phyloP scores from a whole-genome alignment of 2,888 invertebrate species.

The Heliconius hortense region DNA sequence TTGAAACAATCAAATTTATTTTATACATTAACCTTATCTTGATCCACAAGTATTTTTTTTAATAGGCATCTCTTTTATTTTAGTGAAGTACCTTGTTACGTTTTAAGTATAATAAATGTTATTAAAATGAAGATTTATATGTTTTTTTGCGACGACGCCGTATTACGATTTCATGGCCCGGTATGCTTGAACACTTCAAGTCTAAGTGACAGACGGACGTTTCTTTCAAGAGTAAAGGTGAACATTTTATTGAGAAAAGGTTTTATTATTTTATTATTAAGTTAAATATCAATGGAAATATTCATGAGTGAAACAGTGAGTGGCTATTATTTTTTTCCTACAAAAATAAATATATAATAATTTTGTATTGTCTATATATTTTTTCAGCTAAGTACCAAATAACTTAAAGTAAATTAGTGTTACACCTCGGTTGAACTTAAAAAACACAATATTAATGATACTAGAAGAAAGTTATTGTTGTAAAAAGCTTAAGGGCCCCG shows the following conservation, averaged over 20 bases:
- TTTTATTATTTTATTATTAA: too few relatives aligned
- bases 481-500: too few relatives aligned
- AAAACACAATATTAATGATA: too few relatives aligned
- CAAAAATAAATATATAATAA: not conserved
- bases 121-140: conserved; percentile 2
- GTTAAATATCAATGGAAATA: not conserved
- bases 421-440: too few relatives aligned
- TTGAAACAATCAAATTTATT: not conserved
- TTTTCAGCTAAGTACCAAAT: too few relatives aligned
- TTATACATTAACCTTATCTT: not conserved
- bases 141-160: not conserved
- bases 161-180: not conserved
- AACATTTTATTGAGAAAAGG: conserved; percentile 2
- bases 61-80: not conserved
- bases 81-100: not conserved
- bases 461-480: too few relatives aligned
- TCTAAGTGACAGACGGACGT: conserved; percentile 18
- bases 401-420: too few relatives aligned
- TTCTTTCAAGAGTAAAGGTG: conserved; percentile 3
- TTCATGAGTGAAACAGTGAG: not conserved
- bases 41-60: not conserved
- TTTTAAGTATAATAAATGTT: conserved; percentile 11
- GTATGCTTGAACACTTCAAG: conserved; percentile 5
- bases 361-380: not conserved
- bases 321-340: not conserved